These are phyloP conservation scores for Enteromius mattozi DNA, from an alignment of 2,797 vertebrate genomes.

Conservation along the genomic window DNA sequence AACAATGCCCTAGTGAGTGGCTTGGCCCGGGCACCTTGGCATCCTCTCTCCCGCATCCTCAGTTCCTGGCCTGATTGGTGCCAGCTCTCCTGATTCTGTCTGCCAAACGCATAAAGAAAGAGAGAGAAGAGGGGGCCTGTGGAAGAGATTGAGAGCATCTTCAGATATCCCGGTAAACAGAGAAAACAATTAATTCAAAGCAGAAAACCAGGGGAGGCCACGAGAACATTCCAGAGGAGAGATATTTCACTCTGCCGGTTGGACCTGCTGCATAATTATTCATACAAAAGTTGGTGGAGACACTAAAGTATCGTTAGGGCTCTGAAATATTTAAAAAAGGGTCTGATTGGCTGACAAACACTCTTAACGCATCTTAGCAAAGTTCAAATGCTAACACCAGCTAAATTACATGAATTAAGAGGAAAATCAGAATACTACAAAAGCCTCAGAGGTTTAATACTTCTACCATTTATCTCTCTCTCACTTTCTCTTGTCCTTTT, in stretches of 20 bases:
- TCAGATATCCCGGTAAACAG: conserved; percentile 39
- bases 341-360: conserved; percentile 24
- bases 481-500: conserved; percentile 64
- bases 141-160: conserved; percentile 25
- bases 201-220: not conserved
- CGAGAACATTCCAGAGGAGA: not conserved
- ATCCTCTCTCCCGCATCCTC: conserved; percentile 27
- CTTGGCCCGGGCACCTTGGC: conserved; percentile 38
- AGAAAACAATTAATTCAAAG: conserved; percentile 22
- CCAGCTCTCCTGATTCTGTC: conserved; percentile 44
- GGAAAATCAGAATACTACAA: conserved; percentile 21
- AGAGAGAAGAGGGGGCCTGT: conserved; percentile 26
- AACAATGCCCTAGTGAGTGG: conserved; percentile 47
- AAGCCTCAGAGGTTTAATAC: conserved; percentile 24
- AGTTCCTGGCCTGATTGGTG: conserved; percentile 43
- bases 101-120: conserved; percentile 39
- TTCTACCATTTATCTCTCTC: conserved; percentile 65
- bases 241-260: conserved; percentile 15
- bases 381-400: conserved; percentile 28
- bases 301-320: conserved; percentile 21
- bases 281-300: not conserved
- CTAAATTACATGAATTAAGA: not conserved
- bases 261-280: conserved; percentile 10
- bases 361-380: conserved; percentile 11
- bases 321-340: conserved; percentile 22